phyloP scores from a whole-genome alignment of 2,888 invertebrate species.

The Cepaea hortensis region DNA sequence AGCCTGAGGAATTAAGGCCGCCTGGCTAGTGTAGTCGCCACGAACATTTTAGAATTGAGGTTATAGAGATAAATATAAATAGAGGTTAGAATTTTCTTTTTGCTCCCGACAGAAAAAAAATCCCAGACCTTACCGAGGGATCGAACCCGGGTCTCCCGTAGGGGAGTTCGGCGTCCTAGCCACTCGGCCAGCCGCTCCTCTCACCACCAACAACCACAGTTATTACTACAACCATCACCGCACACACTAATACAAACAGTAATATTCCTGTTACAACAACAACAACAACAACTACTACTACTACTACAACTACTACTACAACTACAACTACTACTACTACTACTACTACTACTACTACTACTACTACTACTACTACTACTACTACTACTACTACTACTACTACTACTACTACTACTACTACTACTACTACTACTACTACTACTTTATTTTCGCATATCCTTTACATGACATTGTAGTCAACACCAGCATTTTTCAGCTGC shows the following conservation, averaged over 20 bases:
- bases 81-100: too few relatives aligned
- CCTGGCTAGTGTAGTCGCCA: too few relatives aligned
- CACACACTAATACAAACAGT: not conserved
- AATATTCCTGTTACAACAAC: not conserved
- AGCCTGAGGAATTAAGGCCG: too few relatives aligned
- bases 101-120: too few relatives aligned
- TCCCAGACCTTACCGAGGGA: too few relatives aligned
- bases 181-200: too few relatives aligned
- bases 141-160: too few relatives aligned
- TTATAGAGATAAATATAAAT: too few relatives aligned
- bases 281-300: not conserved
- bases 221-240: not conserved
- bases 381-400: slow-evolving; percentile 49
- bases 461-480: too few relatives aligned
- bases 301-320: slow-evolving; percentile 49
- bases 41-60: not conserved
- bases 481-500: too few relatives aligned
- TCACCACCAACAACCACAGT: not conserved
- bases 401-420: slow-evolving; percentile 35
- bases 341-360: slow-evolving; percentile 34
- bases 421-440: slow-evolving; percentile 44
- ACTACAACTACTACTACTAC: slow-evolving; percentile 49
- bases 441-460: slow-evolving; percentile 1
- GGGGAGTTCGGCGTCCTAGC: too few relatives aligned
- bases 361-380: slow-evolving; percentile 49